phyloP scores from a whole-genome alignment of 2,888 invertebrate genomes.

The Tetrapedia diversipes region DNA sequence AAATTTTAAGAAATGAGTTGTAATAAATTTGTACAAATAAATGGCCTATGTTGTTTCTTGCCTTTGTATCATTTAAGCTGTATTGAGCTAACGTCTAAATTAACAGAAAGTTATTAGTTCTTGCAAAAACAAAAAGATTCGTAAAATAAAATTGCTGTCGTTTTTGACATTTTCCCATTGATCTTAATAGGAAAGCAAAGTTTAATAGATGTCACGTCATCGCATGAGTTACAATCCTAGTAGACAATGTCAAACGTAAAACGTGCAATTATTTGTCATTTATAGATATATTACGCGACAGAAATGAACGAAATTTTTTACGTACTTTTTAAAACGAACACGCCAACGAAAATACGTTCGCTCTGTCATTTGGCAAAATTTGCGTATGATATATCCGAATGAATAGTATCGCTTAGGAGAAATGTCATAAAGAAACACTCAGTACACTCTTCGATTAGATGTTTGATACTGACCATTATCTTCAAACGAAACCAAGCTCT shows the following conservation, averaged over 20 bases:
- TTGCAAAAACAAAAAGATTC: constrained; percentile 6
- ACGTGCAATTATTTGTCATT: constrained; percentile 3
- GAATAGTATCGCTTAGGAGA: constrained; percentile 38
- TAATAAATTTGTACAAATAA: neutral
- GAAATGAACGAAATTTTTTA: constrained; percentile 43
- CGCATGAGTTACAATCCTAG: neutral
- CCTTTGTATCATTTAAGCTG: neutral
- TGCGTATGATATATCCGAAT: constrained; percentile 35
- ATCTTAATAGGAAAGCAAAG: constrained; percentile 23
- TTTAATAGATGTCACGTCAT: constrained; percentile 10
- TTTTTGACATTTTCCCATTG: constrained; percentile 24
- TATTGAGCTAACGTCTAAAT: neutral
- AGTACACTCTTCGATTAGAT: constrained; percentile 56
- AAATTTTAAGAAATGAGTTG: constrained; percentile 5
- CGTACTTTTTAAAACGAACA: constrained; percentile 53
- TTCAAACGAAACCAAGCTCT: constrained; percentile 53
- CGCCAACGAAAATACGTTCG: constrained; percentile 51
- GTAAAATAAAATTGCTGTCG: constrained; percentile 24
- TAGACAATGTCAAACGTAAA: constrained; percentile 3
- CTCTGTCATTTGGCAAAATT: constrained; percentile 52
- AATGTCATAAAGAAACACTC: constrained; percentile 57
- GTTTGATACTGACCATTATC: constrained; percentile 59
- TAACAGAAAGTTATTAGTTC: constrained; percentile 1
- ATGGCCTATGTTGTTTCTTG: constrained; percentile 13
- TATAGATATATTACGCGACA: neutral